Evolutionary conservation across 2,888 invertebrate species (phyloP), one percentile per base, ranked within the genome.

Genomic region (Tachina fera): DNA sequence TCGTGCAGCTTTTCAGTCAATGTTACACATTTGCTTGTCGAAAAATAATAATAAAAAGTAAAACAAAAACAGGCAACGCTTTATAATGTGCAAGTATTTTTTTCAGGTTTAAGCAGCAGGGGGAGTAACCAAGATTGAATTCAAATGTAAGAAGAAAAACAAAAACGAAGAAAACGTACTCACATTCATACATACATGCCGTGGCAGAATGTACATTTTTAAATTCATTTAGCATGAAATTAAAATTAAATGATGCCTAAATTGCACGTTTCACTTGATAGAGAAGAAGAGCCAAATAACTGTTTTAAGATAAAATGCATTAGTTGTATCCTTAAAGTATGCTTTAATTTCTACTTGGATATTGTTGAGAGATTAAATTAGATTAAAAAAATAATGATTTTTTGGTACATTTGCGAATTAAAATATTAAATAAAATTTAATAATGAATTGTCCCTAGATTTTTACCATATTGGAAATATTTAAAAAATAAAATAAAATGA

Each of bases 61-160:
- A 31, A n/a, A n/a, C n/a, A n/a, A 31, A 31, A 31, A 2, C 31
- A 31, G 31, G 31, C 31, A 31, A 31, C 6, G 31, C 16, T 67
- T 71, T 81, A 13, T 74, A 65, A 90, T 89, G 89, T 90, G 88
- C 90, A 77, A 65, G 70, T 63, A 51, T 19, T 45, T 74, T 31
- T 9, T 60, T 60, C 11, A 10, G 13, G 10, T 53, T 39, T 58
- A 9, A 43, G 47, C 3, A 41, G 67, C 63, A 51, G 14, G 71
- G 31, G 45, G 39, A 72, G 72, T 43, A n/a, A 72, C 72, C 65
- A 58, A 68, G 51, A 82, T 70, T 70, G 77, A 72, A 68, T 82
- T 67, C 31, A 75, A 72, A 80, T 76, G 78, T 81, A 22, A 41
- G 41, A 61, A 53, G 9, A 9, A 53, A 9, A 14, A 49, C 6